Evolutionary conservation across 2,797 vertebrate genomes (phyloP).

Genomic region (Jordanella pulchra): DNA sequence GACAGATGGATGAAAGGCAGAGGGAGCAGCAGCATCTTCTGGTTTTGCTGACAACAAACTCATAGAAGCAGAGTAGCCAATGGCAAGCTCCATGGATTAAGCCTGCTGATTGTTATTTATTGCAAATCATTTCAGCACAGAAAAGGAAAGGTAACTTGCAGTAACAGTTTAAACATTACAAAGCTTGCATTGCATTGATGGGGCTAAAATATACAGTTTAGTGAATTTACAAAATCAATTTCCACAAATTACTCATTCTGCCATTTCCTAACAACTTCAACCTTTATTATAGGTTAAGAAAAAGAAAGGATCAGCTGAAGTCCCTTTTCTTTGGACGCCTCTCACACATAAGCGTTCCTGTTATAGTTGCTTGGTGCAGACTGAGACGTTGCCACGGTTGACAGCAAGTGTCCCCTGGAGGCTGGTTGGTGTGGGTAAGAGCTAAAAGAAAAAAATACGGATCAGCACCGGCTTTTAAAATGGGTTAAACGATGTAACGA

Average conservation of each 20-base stretch:
- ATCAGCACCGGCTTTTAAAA: not conserved
- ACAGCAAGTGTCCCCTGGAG: slow-evolving; percentile 49
- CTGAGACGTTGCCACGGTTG: slow-evolving; percentile 43
- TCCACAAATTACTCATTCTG: not conserved
- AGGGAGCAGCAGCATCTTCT: no score
- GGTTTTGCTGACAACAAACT: no score
- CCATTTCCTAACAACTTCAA: not conserved
- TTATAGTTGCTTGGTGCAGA: slow-evolving; percentile 63
- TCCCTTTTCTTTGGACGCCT: not conserved
- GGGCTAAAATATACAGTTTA: not conserved
- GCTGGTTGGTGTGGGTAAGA: slow-evolving; percentile 61
- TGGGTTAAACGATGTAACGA: not conserved
- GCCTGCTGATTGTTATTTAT: not conserved
- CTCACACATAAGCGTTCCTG: slow-evolving; percentile 75
- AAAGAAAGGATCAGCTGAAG: not conserved
- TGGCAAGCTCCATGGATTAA: no score
- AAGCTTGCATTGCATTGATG: not conserved
- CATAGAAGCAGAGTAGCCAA: no score
- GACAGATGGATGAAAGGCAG: no score
- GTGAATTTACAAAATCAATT: slow-evolving; percentile 7
- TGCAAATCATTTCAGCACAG: not conserved
- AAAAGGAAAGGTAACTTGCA: not conserved
- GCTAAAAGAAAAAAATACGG: slow-evolving; percentile 37
- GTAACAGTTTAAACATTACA: slow-evolving; percentile 5
- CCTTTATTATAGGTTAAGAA: not conserved